Conservation (phyloP, 2,888 invertebrate species). For the Eristalis pertinax region DNA sequence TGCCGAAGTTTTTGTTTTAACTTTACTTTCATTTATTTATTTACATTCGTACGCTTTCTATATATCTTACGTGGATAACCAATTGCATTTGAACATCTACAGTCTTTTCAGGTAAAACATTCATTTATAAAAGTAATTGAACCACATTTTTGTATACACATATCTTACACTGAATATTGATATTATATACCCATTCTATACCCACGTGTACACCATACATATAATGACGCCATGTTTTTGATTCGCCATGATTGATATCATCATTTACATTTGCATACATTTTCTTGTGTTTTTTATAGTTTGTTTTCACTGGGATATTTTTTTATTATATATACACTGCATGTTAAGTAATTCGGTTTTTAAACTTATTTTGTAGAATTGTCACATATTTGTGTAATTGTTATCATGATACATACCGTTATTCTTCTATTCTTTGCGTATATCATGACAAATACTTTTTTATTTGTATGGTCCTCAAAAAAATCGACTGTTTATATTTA, state of each 20-base stretch:
- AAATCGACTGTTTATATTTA: too few species aligned
- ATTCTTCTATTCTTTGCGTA: neutral
- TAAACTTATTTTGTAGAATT: neutral
- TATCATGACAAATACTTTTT: too few species aligned
- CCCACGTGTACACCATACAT: neutral
- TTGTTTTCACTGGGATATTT: conserved; percentile 31
- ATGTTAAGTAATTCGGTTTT: neutral
- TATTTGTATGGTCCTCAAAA: too few species aligned
- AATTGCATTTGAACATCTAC: conserved; percentile 66
- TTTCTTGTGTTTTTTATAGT: neutral
- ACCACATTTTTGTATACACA: conserved; percentile 16
- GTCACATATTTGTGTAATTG: neutral
- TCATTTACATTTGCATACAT: conserved; percentile 21
- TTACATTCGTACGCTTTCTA: conserved; percentile 55
- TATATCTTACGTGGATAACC: conserved; percentile 59
- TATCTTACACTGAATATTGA: conserved; percentile 20
- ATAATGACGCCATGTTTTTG: neutral
- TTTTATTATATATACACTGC: neutral
- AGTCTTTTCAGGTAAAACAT: conserved; percentile 72
- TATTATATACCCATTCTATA: neutral
- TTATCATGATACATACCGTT: neutral
- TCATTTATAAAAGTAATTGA: conserved; percentile 27
- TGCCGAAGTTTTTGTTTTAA: conserved; percentile 33
- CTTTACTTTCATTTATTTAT: conserved; percentile 30
- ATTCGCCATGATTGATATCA: conserved; percentile 26